Evolutionary conservation across 2,797 vertebrate genomes (phyloP), one percentile per base, ranked within the genome.

Genomic region (Echeneis naucrates): DNA sequence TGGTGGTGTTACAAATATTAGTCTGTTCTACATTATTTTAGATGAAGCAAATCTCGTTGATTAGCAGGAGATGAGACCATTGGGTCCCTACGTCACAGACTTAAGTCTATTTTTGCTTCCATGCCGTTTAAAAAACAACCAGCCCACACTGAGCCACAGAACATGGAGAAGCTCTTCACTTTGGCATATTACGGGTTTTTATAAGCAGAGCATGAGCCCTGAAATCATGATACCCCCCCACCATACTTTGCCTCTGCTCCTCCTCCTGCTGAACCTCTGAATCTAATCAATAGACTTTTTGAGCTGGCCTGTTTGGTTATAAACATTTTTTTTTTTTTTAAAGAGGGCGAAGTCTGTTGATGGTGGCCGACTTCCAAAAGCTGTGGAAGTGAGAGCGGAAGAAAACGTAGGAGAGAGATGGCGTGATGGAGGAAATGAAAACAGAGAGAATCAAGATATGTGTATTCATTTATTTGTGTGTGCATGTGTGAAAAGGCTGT

Each of bases 281-380:
- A 35, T 83, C 69, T 79, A 68, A 86, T 91, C 89, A 92, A 89
- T 91, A 72, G 80, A 32, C 85, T 85, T 89, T 88, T 92, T 90
- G 78, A 91, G 70, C 11, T 2, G 12, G 17, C 12, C 35, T 83
- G 71, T 89, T 92, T 88, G 64, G 76, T 58, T 77, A 78, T 81
- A 83, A 86, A 89, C 72, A 77, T 40, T 50, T 44, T 33, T 70
- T 68, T 35, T 11, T 35, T 11, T 33, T 57, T 72, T 56, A 75
- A 68, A 60, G 52, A 56, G 30, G 64, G 42, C 26, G 45, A 78
- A 73, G 69, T 23, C 48, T 92, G 86, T 92, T 88, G 79, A 81
- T 74, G 37, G 55, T 89, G 89, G 87, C 84, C 2, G 16, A 23
- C 54, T 83, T 89, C 88, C 90, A 93, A 87, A 80, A 60, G 56